Conservation (phyloP, 1,140 invertebrate genomes). For the Hycleus cichorii region DNA sequence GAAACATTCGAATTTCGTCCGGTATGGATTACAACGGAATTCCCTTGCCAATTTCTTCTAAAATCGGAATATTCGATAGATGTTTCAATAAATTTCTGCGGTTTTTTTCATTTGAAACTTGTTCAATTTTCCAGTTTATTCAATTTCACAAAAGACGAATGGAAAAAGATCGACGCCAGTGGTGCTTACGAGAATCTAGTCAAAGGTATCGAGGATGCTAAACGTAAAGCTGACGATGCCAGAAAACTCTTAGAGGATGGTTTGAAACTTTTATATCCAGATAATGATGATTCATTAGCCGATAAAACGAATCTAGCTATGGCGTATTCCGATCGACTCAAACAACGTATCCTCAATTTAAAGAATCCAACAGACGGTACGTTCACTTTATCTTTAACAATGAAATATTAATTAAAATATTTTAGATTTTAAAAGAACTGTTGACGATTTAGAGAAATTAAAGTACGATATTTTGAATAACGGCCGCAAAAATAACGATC, state of each 20-base stretch:
- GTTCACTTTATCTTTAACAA: background rate
- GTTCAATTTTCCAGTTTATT: slow-evolving; percentile 46
- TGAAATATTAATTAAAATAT: background rate
- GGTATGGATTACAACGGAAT: too few species aligned
- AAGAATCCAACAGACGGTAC: slow-evolving; percentile 26
- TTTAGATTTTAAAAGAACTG: slow-evolving; percentile 24
- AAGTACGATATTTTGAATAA: slow-evolving; percentile 24
- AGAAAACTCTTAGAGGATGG: slow-evolving; percentile 52
- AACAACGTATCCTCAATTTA: slow-evolving; percentile 28
- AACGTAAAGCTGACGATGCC: slow-evolving; percentile 57
- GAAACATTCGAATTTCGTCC: too few species aligned
- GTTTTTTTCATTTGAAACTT: too few species aligned
- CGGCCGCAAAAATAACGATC: slow-evolving; percentile 28
- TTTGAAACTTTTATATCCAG: slow-evolving; percentile 45
- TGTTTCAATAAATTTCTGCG: too few species aligned
- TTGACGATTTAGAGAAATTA: slow-evolving; percentile 25
- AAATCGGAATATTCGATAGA: too few species aligned
- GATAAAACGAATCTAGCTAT: slow-evolving; percentile 38
- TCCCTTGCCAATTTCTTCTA: too few species aligned
- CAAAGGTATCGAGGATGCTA: slow-evolving; percentile 54
- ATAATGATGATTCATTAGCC: slow-evolving; percentile 42
- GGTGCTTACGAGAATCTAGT: slow-evolving; percentile 76
- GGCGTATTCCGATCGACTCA: slow-evolving; percentile 29
- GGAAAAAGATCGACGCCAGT: slow-evolving; percentile 66
- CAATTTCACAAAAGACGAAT: slow-evolving; percentile 58